Base-by-base conservation (phyloP, 1,140 invertebrate genomes). In the Drosophila kanapiae region DNA sequence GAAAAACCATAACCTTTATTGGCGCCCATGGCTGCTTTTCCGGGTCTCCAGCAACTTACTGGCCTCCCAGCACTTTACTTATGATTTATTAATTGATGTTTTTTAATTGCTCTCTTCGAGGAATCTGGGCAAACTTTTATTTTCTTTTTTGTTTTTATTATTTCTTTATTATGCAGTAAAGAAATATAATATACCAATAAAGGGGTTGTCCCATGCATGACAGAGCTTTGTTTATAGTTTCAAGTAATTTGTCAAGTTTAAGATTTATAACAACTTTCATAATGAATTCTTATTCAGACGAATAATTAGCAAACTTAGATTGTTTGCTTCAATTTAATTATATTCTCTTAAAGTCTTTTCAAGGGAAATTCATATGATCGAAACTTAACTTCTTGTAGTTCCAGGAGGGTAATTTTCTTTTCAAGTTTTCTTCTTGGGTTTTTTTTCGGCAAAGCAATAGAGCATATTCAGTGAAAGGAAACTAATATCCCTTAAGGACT, bases 61-160 rank as follows among this genome's bases (percentile, higher is more conserved):
- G 61, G 27, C 23, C 14, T n/a, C 31, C 31, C 9, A 18, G n/a
- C 16, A 42, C 23, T 49, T 59, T n/a, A 9, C 35, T 31, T 40
- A 59, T 72, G 33, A 72, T 71, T 51, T 71, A 72, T 72, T 51
- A 71, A 72, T 72, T 60, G 14, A 11, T 49, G 16, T 29, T 40
- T 59, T 68, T 40, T 49, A 58, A 72, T 42, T 58, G 37, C 53
- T 31, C 14, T 38, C 14, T 35, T 27, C 14, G 8, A 35, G 35
- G 10, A 16, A 14, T 14, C 18, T n/a, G 23, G 10, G 5, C 1
- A 27, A 40, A 18, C 1, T 56, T 35, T 29, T 18, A 29, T 9
- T 57, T 10, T 9, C 0, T 9, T 9, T 16, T 29, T 37, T 53
- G 4, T 13, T 61, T 37, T 40, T 6, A 11, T n/a, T n/a, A n/a